Conservation (phyloP, 2,797 vertebrate genomes). For the Poeciliopsis paucimaculata region DNA sequence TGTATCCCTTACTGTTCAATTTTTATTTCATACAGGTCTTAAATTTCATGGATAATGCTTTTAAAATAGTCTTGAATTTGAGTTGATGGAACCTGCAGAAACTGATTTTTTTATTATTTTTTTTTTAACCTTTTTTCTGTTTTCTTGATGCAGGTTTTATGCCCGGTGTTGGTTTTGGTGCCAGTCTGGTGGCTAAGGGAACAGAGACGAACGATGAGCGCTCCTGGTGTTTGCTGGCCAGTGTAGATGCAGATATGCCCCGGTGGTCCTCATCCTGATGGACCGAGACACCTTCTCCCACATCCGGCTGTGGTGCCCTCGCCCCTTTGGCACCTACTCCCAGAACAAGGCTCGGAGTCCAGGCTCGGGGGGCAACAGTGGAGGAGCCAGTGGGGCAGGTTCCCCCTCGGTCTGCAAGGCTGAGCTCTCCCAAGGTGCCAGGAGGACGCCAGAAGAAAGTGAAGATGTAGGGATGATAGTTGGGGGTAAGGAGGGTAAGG, state of each 20-base stretch:
- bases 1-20: no score
- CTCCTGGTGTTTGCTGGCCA: conserved; percentile 63
- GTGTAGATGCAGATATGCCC: conserved; percentile 79
- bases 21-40: no score
- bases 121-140: conserved; percentile 2
- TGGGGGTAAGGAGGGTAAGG: conserved; percentile 48
- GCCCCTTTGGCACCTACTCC: conserved; percentile 92
- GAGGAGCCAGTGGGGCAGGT: conserved; percentile 55
- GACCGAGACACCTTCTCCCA: conserved; percentile 92
- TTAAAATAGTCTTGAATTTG: no score
- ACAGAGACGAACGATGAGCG: conserved; percentile 67
- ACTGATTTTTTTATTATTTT: background rate
- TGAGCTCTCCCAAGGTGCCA: conserved; percentile 63
- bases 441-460: conserved; percentile 60
- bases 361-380: conserved; percentile 64
- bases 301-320: conserved; percentile 94
- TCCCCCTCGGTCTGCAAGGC: conserved; percentile 74
- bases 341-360: conserved; percentile 87
- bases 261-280: conserved; percentile 81
- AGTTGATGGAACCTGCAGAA: no score
- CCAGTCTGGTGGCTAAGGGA: conserved; percentile 52
- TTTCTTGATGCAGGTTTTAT: conserved; percentile 58
- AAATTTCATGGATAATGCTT: no score
- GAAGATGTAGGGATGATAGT: conserved; percentile 69
- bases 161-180: conserved; percentile 40